A percentile compares a stretch with the other conserved stretches of the same genome.
phyloP scores from a whole-genome alignment of 2,113 vertebrate species.

The Cephalopholis sonnerati region DNA sequence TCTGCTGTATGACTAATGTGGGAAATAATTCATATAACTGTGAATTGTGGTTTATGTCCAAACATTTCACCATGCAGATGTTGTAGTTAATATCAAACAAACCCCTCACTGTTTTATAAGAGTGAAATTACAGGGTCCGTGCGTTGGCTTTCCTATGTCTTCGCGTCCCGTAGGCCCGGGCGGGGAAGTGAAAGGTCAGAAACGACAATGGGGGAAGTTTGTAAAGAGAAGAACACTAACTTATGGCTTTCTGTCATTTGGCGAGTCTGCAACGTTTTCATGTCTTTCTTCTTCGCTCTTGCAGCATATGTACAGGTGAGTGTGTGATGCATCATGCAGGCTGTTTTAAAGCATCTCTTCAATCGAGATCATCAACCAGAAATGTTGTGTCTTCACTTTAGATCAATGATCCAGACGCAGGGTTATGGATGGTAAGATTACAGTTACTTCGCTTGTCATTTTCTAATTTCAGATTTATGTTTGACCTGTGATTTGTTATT shows the following conservation, averaged over 20 bases:
- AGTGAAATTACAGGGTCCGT: accelerated
- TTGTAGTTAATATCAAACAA: neutral
- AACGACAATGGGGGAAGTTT: slow-evolving; percentile 63
- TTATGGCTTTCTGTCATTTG: slow-evolving; percentile 49
- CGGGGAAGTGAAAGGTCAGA: slow-evolving; percentile 9
- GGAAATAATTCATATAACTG: neutral
- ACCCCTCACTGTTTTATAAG: accelerated
- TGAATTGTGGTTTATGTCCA: neutral
- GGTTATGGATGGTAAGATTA: slow-evolving; percentile 81
- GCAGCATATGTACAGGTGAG: slow-evolving; percentile 84
- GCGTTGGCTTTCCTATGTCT: accelerated
- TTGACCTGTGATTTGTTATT: neutral
- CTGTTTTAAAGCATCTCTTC: neutral
- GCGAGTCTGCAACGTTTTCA: slow-evolving; percentile 76
- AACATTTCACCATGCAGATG: neutral
- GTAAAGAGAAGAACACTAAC: neutral
- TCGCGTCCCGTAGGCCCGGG: neutral
- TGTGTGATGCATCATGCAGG: neutral
- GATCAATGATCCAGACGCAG: slow-evolving; percentile 86
- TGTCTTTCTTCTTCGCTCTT: slow-evolving; percentile 84
- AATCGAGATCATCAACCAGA: neutral
- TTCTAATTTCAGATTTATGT: accelerated
- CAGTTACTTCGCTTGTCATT: accelerated
- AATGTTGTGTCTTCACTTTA: slow-evolving; percentile 18
- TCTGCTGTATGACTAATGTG: neutral